Percentiles rank a stretch among this genome's conserved stretches.
Evolutionary conservation across 1,140 invertebrate species (phyloP).

Genomic region (Drosophila pallidifrons): DNA sequence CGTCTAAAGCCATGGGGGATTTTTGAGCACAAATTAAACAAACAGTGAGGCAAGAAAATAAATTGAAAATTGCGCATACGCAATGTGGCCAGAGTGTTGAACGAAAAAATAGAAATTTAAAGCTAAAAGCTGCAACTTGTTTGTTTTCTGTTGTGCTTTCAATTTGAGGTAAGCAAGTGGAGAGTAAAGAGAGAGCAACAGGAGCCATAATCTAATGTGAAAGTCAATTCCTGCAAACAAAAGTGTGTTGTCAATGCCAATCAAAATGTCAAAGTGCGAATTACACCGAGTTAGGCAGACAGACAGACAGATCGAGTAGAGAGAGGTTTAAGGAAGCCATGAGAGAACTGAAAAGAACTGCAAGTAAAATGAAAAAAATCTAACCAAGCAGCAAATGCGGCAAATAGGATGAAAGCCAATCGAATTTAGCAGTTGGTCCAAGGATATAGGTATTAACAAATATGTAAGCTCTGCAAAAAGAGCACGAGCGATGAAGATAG

Average conservation of each 20-base stretch:
- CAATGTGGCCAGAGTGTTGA: slow-evolving; percentile 5
- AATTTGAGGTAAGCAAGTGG: slow-evolving; percentile 39
- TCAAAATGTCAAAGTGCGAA: slow-evolving; percentile 79
- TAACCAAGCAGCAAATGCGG: slow-evolving; percentile 81
- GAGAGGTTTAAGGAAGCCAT: slow-evolving; percentile 21
- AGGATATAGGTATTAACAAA: slow-evolving; percentile 76
- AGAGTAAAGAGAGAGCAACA: background rate
- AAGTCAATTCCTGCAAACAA: slow-evolving; percentile 56
- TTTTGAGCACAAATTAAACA: slow-evolving; percentile 28
- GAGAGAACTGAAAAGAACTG: slow-evolving; percentile 24
- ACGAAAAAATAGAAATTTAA: slow-evolving; percentile 31
- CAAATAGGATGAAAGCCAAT: slow-evolving; percentile 83
- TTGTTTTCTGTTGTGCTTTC: slow-evolving; percentile 52
- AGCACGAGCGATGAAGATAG: too few species aligned
- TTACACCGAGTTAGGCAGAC: slow-evolving; percentile 33
- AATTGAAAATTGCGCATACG: slow-evolving; percentile 68
- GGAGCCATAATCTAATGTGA: slow-evolving; percentile 38
- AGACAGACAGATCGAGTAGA: slow-evolving; percentile 4
- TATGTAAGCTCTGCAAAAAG: slow-evolving; percentile 48
- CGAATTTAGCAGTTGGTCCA: slow-evolving; percentile 61
- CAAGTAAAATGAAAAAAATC: slow-evolving; percentile 70
- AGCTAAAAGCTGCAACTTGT: slow-evolving; percentile 39
- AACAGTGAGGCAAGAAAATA: slow-evolving; percentile 32
- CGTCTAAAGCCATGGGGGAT: slow-evolving; percentile 60
- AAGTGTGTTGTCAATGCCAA: slow-evolving; percentile 77